Evolutionary conservation across 2,113 vertebrate genomes (phyloP).

Genomic region (Gallinago media): DNA sequence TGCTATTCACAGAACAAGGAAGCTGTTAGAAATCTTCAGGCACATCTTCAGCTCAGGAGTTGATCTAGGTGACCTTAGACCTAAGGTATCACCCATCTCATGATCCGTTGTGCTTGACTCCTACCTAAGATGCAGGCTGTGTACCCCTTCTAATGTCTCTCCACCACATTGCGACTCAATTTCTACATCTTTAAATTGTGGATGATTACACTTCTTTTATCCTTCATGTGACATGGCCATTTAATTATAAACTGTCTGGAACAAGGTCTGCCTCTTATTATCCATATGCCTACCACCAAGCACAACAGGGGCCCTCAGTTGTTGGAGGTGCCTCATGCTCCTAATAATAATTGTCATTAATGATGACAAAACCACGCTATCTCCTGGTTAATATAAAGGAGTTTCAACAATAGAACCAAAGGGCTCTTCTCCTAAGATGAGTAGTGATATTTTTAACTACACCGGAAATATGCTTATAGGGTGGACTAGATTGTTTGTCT

Average conservation of each 20-base stretch:
- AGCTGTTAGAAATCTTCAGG: neutral
- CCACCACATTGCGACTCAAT: neutral
- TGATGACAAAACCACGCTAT: neutral
- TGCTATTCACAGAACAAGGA: neutral
- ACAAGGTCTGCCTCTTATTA: neutral
- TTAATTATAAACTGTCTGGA: slow-evolving; percentile 21
- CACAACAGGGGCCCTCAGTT: neutral
- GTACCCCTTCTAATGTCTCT: neutral
- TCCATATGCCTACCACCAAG: neutral
- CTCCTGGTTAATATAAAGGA: neutral
- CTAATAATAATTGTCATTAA: neutral
- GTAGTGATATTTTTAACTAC: slow-evolving; percentile 35
- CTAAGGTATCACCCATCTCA: neutral
- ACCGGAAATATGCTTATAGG: slow-evolving; percentile 47
- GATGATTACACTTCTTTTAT: neutral
- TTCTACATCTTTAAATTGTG: neutral
- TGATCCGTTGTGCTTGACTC: neutral
- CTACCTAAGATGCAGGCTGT: neutral
- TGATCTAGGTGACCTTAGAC: neutral
- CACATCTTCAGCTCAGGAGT: neutral
- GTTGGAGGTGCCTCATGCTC: neutral
- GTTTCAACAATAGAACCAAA: neutral
- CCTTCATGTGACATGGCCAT: neutral
- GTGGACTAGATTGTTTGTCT: slow-evolving; percentile 67
- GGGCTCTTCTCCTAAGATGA: slow-evolving; percentile 6